Base-by-base conservation (phyloP, 2,888 invertebrate genomes). In the Ephialtes manifestator region DNA sequence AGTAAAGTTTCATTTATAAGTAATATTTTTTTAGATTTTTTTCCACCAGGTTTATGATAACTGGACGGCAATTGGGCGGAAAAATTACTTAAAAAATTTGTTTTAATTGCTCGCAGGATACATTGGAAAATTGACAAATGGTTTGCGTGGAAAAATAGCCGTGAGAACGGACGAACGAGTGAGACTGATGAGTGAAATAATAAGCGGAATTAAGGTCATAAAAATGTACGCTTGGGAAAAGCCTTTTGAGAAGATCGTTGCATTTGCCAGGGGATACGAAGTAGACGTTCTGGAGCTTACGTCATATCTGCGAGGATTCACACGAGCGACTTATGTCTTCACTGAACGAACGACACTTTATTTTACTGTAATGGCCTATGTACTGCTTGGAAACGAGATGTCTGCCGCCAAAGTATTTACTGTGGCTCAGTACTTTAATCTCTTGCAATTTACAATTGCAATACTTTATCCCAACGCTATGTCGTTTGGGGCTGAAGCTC, bases 221-320 rank as follows among this genome's bases (percentile, higher is more conserved):
- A 98, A 98, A 94, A 97, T 98, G 97, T 98, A 97, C 90, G 96
- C 97, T 1, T 98, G 98, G 96, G 98, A 98, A 91, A 96, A 96
- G 86, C 97, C 97, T 0, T 98, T 97, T 90, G 96, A 96, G 76
- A 95, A 95, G 80, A 94, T 97, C 0, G 96, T 97, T 2, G 95
- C 95, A 71, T 93, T 95, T 77, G 95, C 97, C 10, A 94, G 97
- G 92, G 96, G 95, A 97, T 97, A 95, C 81, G 98, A 98, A 95
- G 96, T 97, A n/a, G 95, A 95, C 84, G 95, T 96, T 72, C 95
- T 97, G 77, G 95, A 95, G 87, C 94, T 95, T 79, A 96, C 96
- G 7, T 96, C 97, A 0, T 96, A 96, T 94, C 95, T 96, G 83
- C 95, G 96, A 90, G 96, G 96, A 0, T 95, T 96, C 88, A 96